phyloP scores from a whole-genome alignment of 2,113 vertebrate species.

The Ailuropoda melanoleuca region DNA sequence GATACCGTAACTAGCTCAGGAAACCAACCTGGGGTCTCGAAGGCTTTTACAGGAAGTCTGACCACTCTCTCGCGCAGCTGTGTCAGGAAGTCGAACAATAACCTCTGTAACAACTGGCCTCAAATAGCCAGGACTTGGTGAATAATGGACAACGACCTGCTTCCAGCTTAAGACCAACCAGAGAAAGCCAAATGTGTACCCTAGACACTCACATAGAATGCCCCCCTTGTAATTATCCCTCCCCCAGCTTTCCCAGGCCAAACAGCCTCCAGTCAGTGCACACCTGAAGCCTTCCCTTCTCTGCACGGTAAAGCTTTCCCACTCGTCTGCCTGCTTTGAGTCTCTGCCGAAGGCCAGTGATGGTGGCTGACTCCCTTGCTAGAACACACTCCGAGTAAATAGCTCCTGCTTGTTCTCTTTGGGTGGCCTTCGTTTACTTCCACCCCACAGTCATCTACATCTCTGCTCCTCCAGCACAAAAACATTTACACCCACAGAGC shows the following conservation, averaged over 20 bases:
- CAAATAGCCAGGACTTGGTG: neutral
- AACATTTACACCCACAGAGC: neutral
- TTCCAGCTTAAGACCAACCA: neutral
- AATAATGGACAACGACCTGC: neutral
- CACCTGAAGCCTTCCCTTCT: neutral
- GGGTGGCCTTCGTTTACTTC: conserved; percentile 47
- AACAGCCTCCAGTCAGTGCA: neutral
- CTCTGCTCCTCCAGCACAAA: neutral
- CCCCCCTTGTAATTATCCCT: neutral
- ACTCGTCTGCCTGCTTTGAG: neutral
- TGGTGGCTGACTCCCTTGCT: neutral
- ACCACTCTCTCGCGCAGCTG: neutral
- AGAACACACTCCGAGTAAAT: neutral
- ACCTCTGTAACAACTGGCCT: too few species aligned
- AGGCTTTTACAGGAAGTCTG: neutral
- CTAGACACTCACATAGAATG: neutral
- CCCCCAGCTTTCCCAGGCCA: neutral
- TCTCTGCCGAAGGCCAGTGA: neutral
- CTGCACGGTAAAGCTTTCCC: neutral
- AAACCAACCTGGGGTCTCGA: neutral
- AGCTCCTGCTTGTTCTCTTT: conserved; percentile 20
- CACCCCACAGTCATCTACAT: neutral
- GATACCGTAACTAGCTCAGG: neutral
- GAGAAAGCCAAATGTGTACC: neutral
- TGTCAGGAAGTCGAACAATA: neutral